These are phyloP conservation scores for Menidia beryllina DNA, from an alignment of 2,113 vertebrate species.

Conservation along the genomic window DNA sequence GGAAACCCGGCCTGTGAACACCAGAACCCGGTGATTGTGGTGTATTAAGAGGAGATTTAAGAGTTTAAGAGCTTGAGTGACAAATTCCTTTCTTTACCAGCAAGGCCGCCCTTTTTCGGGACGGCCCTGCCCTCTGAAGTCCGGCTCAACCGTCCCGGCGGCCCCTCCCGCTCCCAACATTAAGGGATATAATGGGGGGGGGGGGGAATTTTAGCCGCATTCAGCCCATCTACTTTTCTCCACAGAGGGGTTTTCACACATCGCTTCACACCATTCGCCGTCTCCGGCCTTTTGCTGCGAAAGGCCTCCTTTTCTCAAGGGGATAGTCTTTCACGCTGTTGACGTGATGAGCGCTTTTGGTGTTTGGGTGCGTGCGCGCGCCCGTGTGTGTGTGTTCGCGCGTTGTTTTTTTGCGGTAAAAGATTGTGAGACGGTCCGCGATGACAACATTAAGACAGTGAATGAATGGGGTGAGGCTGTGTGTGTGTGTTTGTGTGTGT, in stretches of 20 bases:
- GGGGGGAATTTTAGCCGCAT: conserved; percentile 81
- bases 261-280: conserved; percentile 75
- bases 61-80: conserved; percentile 70
- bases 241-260: conserved; percentile 77
- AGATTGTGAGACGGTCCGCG: conserved; percentile 4
- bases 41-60: conserved; percentile 69
- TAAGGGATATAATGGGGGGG: conserved; percentile 78
- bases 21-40: conserved; percentile 65
- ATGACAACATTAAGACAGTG: conserved; percentile 39
- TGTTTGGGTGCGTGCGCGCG: conserved; percentile 20
- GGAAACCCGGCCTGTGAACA: conserved; percentile 46
- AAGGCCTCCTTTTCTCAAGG: conserved; percentile 73
- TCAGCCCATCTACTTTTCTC: conserved; percentile 75
- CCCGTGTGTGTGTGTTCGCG: conserved; percentile 22
- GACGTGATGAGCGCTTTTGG: conserved; percentile 20
- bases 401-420: conserved; percentile 36
- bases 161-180: conserved; percentile 23
- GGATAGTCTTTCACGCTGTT: conserved; percentile 72
- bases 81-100: conserved; percentile 72
- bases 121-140: conserved; percentile 67
- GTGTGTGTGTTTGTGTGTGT: conserved; percentile 24
- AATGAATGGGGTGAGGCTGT: conserved; percentile 32
- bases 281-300: conserved; percentile 50
- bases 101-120: conserved; percentile 58
- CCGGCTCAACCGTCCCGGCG: conserved; percentile 24